Conservation (phyloP, 2,797 vertebrate species). For the Malacoctenus gilli region DNA sequence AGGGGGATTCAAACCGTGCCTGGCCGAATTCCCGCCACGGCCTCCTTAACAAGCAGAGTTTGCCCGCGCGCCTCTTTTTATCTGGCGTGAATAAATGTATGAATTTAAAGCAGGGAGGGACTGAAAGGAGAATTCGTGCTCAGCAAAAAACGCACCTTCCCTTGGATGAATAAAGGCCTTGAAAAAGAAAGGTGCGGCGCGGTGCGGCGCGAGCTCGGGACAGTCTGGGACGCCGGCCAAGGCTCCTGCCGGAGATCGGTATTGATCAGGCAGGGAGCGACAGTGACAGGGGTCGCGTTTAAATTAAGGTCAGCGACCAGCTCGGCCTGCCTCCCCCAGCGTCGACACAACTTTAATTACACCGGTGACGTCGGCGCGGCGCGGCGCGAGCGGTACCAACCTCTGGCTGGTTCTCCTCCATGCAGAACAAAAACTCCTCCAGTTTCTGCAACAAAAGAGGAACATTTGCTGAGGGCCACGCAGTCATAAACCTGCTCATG, state of each 20-base stretch:
- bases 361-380: constrained; percentile 40
- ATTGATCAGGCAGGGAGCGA: constrained; percentile 50
- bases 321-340: constrained; percentile 26
- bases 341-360: constrained; percentile 45
- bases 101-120: constrained; percentile 27
- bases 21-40: neutral
- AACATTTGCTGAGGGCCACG: constrained; percentile 65
- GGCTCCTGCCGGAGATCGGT: constrained; percentile 50
- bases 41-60: neutral
- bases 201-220: constrained; percentile 17
- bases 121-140: constrained; percentile 24
- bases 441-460: constrained; percentile 80
- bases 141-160: constrained; percentile 38
- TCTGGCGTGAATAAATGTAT: constrained; percentile 29
- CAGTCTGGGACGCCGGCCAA: constrained; percentile 16
- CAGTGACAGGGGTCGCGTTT: constrained; percentile 51
- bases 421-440: constrained; percentile 83
- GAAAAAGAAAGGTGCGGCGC: constrained; percentile 16
- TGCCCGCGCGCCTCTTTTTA: neutral
- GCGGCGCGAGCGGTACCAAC: constrained; percentile 59
- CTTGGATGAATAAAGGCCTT: constrained; percentile 22
- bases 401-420: constrained; percentile 82
- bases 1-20: neutral
- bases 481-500: constrained; percentile 67
- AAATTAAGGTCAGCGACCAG: constrained; percentile 58